Base-by-base conservation (phyloP, 1,140 invertebrate genomes). In the Campodea augens region DNA sequence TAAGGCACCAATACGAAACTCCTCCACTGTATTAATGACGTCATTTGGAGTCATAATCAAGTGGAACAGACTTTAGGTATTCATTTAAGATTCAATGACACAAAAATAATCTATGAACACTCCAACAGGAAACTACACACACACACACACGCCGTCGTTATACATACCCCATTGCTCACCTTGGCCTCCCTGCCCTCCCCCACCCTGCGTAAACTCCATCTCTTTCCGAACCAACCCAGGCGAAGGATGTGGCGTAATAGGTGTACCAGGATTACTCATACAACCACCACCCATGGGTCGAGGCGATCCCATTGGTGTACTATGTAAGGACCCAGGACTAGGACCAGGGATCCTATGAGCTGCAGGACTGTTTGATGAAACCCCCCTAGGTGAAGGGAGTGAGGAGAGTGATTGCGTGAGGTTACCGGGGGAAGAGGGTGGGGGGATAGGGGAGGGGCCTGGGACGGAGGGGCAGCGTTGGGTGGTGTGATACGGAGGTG, bases 391-490 rank as follows among this genome's bases (percentile, higher is more conserved):
- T 32, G 75, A 79, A 2, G 77, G 76, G 43, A 80, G 54, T n/a
- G n/a, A n/a, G 1, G 77, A 78, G n/a, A 78, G 54, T 58, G 77
- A 76, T 19, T 73, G 75, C 21, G 73, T 75, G 25, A 74, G 71
- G 58, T 79, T 77, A 48, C 75, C 76, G 20, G 77, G 75, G 49
- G 76, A 78, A 24, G 72, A 70, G 1, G 75, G 76, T 63, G 73
- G 78, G 27, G 75, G 75, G 51, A 74, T 78, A 55, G 77, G 74
- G 48, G 75, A 69, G 7, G 76, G 78, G 55, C 84, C 82, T 51
- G 82, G 82, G 41, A 86, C 82, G 52, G 81, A 85, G 15, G 82
- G 81, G 37, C 81, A 84, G 53, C 82, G 66, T 50, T 81, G 80
- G 38, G 76, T 78, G 56, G 78, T 78, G 59, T 81, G 80, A 64